Evolutionary conservation across 2,797 vertebrate species (phyloP), one percentile per base, ranked within the genome.

Genomic region (Schizopygopsis malacanthus): DNA sequence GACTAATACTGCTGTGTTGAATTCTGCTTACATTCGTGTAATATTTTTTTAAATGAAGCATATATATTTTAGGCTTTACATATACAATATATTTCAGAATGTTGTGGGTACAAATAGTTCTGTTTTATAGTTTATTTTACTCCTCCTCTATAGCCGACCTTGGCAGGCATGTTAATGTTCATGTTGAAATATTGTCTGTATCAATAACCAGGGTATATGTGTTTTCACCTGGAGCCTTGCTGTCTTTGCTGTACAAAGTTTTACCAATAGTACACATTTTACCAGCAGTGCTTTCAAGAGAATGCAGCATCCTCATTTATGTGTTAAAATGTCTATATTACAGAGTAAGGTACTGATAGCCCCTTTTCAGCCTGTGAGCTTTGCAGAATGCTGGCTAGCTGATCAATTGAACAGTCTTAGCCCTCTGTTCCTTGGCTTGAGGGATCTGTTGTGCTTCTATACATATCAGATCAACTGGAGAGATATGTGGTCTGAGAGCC

Each of bases 331-430:
- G 12, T 59, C 25, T 25, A n/a, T 75, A 61, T 67, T 65, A 63
- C 91, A 97, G 96, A 96, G 96, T 89, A 95, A 96, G 90, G 96
- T 97, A 69, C 94, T 97, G 93, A 96, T 96, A 81, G 95, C 96
- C 89, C 96, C 96, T 79, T 96, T 97, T 92, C 96, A 96, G 92
- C 96, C 96, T 78, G 96, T 96, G 86, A 94, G 94, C 86, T 97
- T 97, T 6, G 95, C 96, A 87, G 96, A 97, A 91, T 97, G 96
- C 95, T 97, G 96, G 96, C 93, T 97, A 90, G 96, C 96, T 45
- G 96, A 97, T 93, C 96, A 97, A 89, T 95, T 97, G 87, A 97
- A 97, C 92, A 97, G 96, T 91, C 93, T 97, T 85, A 95, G 93
- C 0, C 92, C 96, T 82, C 96, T 97, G 91, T 92, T 97, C 73